Conservation (phyloP, 1,140 invertebrate species). For the Microplitis mediator region DNA sequence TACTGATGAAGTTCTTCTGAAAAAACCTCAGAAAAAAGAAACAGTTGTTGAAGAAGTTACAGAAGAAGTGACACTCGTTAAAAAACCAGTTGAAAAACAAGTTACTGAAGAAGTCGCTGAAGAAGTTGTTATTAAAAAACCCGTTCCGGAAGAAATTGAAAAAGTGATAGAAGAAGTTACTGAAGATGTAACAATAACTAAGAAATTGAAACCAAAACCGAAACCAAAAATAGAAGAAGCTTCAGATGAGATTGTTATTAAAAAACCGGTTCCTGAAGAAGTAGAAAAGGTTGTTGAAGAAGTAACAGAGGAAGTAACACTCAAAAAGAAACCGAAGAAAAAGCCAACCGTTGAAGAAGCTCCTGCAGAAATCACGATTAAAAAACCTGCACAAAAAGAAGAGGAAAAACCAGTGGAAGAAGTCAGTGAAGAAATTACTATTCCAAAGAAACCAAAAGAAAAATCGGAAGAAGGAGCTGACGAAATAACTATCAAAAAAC, state of each 20-base stretch:
- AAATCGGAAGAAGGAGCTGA: conserved; percentile 45
- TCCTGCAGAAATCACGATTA: conserved; percentile 21
- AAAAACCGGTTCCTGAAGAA: conserved; percentile 14
- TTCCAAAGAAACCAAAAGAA: conserved; percentile 42
- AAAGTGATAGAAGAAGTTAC: conserved; percentile 31
- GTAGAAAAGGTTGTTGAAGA: neutral
- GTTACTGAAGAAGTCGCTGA: conserved; percentile 32
- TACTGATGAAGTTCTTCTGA: conserved; percentile 48
- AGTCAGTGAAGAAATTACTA: conserved; percentile 34
- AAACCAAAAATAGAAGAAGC: conserved; percentile 40
- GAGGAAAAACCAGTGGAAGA: conserved; percentile 26
- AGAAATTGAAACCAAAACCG: conserved; percentile 47
- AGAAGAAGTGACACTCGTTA: conserved; percentile 36
- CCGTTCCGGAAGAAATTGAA: conserved; percentile 36
- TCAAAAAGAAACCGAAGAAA: conserved; percentile 12
- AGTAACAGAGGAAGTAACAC: neutral
- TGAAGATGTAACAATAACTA: conserved; percentile 47
- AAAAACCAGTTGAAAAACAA: conserved; percentile 34
- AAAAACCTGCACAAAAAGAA: neutral
- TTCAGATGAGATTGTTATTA: conserved; percentile 40
- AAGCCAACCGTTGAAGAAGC: conserved; percentile 33
- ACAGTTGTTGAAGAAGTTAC: conserved; percentile 49
- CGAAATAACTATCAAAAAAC: neutral
- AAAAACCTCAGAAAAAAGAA: conserved; percentile 40
- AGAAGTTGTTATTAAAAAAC: conserved; percentile 42